Percentiles rank a stretch among this genome's conserved stretches.
phyloP scores from a whole-genome alignment of 1,140 invertebrate genomes.

The Oppia nitens region DNA sequence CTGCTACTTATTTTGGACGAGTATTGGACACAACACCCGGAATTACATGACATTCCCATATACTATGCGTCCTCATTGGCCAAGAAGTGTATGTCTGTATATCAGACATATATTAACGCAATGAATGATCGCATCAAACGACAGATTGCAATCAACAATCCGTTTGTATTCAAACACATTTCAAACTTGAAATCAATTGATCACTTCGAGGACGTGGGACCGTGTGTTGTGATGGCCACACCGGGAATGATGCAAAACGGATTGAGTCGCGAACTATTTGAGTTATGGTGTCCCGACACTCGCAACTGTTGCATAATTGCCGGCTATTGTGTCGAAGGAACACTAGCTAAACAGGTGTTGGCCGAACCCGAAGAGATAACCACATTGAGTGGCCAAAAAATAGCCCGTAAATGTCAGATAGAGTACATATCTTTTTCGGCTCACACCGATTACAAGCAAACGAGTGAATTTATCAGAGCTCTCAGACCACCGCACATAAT shows the following conservation, averaged over 20 bases:
- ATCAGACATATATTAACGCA: conserved; percentile 97
- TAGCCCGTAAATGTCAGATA: conserved; percentile 91
- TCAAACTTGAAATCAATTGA: conserved; percentile 97
- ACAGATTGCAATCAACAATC: conserved; percentile 95
- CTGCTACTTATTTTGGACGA: conserved; percentile 90
- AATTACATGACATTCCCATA: conserved; percentile 95
- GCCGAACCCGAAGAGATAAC: conserved; percentile 96
- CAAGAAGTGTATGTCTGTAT: conserved; percentile 99
- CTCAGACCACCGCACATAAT: conserved; percentile 91
- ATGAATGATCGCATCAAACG: conserved; percentile 95
- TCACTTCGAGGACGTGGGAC: conserved; percentile 97
- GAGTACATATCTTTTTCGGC: conserved; percentile 99
- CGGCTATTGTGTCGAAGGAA: conserved; percentile 98
- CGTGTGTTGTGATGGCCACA: conserved; percentile 96
- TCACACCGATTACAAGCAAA: conserved; percentile 98
- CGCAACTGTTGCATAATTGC: conserved; percentile 98
- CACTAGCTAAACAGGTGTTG: conserved; percentile 86
- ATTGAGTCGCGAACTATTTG: conserved; percentile 89
- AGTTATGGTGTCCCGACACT: conserved; percentile 93
- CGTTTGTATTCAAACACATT: conserved; percentile 97
- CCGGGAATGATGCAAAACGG: conserved; percentile 99
- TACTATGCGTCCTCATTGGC: conserved; percentile 98
- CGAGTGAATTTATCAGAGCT: conserved; percentile 85
- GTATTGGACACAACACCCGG: conserved; percentile 94
- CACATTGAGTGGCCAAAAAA: conserved; percentile 82